Conservation (phyloP, 2,797 vertebrate species). For the Oreochromis mossambicus region DNA sequence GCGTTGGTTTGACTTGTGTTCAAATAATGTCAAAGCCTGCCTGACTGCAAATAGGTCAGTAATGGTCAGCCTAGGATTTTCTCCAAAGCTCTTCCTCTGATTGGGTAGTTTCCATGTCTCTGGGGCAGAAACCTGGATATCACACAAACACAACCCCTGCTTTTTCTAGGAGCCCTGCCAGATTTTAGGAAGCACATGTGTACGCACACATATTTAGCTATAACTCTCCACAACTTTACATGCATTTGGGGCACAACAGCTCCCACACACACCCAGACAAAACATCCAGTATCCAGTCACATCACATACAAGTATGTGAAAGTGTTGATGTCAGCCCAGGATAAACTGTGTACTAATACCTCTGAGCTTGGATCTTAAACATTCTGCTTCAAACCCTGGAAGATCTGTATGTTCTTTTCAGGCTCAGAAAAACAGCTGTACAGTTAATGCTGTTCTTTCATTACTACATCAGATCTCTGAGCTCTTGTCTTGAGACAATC, state of each 20-base stretch:
- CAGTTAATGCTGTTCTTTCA: neutral
- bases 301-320: neutral
- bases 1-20: neutral
- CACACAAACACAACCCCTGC: conserved; percentile 11
- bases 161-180: conserved; percentile 26
- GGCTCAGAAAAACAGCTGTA: conserved; percentile 12
- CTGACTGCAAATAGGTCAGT: conserved; percentile 49
- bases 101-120: conserved; percentile 42
- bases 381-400: neutral
- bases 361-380: conserved; percentile 4
- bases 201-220: neutral
- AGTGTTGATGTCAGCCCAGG: neutral
- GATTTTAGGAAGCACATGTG: neutral
- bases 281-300: neutral
- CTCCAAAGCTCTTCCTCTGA: conserved; percentile 34
- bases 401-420: neutral
- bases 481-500: neutral
- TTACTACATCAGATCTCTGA: neutral
- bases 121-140: conserved; percentile 50
- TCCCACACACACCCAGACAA: neutral
- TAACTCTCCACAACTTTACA: neutral
- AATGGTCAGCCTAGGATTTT: conserved; percentile 41
- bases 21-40: conserved; percentile 20
- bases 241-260: neutral
- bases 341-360: neutral